These are phyloP conservation scores for Andrena camellia DNA, from an alignment of 2,888 invertebrate genomes.

Conservation along the genomic window DNA sequence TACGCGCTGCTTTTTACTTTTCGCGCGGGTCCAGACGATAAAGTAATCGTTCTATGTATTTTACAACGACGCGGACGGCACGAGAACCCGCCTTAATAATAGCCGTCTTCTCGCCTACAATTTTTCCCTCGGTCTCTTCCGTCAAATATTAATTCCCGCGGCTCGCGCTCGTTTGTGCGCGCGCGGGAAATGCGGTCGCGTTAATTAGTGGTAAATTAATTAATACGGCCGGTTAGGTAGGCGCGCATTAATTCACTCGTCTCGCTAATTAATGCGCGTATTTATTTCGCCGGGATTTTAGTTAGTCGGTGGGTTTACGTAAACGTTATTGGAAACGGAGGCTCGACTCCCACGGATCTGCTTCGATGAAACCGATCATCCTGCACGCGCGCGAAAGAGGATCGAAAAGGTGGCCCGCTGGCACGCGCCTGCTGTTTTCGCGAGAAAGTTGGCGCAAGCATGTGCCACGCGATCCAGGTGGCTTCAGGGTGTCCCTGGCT, in stretches of 20 bases:
- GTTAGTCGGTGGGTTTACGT: not conserved
- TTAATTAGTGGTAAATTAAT: slow-evolving; percentile 67
- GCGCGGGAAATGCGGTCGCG: slow-evolving; percentile 20
- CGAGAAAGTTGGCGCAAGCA: slow-evolving; percentile 31
- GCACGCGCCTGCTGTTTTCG: not conserved
- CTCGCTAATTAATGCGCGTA: slow-evolving; percentile 53
- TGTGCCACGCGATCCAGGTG: slow-evolving; percentile 8
- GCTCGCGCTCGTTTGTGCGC: not conserved
- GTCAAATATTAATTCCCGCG: slow-evolving; percentile 28
- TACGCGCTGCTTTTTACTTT: not conserved
- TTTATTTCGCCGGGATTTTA: slow-evolving; percentile 15
- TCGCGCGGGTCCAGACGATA: not conserved
- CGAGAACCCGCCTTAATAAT: slow-evolving; percentile 40
- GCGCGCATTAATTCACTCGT: slow-evolving; percentile 45
- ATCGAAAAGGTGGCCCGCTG: not conserved
- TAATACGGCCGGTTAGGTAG: slow-evolving; percentile 55
- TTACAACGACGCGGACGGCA: not conserved
- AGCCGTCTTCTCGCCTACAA: slow-evolving; percentile 16
- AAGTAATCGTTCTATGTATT: slow-evolving; percentile 6
- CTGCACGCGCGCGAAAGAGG: not conserved
- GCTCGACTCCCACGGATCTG: not conserved
- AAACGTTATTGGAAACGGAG: not conserved
- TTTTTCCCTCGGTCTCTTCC: slow-evolving; percentile 8
- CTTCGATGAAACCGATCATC: not conserved
- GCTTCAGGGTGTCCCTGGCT: slow-evolving; percentile 53